Percentiles rank a stretch among this genome's conserved stretches.
phyloP scores from a whole-genome alignment of 2,113 vertebrate species.

The Percopsis transmontana region DNA sequence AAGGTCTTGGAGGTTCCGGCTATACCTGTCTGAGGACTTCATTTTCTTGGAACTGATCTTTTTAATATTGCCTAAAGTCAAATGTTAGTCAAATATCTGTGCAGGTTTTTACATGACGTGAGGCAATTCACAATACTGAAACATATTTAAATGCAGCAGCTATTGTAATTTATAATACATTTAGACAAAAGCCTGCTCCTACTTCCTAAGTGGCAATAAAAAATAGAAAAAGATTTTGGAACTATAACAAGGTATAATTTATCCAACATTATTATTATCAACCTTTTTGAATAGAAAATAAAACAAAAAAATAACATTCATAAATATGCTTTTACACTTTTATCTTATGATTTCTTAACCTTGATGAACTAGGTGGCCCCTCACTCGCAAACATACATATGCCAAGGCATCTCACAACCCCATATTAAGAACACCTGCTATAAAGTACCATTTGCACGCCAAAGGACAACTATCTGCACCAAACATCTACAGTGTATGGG shows the following conservation, averaged over 20 bases:
- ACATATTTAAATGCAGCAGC: background rate
- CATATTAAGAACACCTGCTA: no score
- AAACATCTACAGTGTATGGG: background rate
- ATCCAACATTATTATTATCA: no score
- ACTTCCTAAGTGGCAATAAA: no score
- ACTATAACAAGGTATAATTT: no score
- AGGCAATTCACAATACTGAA: background rate
- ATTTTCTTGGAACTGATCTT: slow-evolving; percentile 88
- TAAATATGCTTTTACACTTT: background rate
- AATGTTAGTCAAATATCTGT: background rate
- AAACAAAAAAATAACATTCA: background rate
- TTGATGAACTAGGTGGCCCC: no score
- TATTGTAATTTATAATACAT: no score
- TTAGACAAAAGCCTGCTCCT: no score
- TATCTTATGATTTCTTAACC: background rate
- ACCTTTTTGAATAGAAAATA: background rate
- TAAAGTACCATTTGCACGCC: background rate
- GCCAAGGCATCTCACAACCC: no score
- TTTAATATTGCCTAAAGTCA: slow-evolving; percentile 85
- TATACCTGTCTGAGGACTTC: slow-evolving; percentile 85
- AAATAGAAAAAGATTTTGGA: no score
- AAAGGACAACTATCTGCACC: background rate
- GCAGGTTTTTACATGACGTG: background rate
- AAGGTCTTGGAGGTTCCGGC: slow-evolving; percentile 83
- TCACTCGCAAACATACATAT: no score